Base-by-base conservation (phyloP, 2,113 vertebrate genomes). In the Poeciliopsis occidentalis region DNA sequence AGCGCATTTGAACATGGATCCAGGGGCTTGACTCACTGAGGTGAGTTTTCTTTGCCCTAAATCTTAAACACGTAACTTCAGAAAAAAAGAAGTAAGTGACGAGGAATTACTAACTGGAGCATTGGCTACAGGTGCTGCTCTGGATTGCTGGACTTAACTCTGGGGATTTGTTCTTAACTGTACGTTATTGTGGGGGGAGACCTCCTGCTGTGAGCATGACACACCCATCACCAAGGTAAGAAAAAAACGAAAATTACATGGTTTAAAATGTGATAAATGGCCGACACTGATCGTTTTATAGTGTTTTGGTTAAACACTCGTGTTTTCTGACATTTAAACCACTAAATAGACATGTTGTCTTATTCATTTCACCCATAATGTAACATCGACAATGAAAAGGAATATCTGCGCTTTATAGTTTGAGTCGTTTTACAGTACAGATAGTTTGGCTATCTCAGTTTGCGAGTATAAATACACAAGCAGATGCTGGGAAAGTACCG, bases 401-500 rank as follows among this genome's bases (percentile, higher is more conserved):
- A 19, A 60, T 27, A 64, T 22, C 61, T 12, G 31, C 15, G 1
- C 60, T 66, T 34, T 29, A 70, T 44, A 62, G 22, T 57, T 44
- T 65, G 22, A 4, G 1, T 27, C 51, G 69, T 65, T 60, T 64
- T 64, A 84, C 77, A 75, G 68, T 84, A 62, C 17, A 67, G 7
- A 70, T 82, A 78, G 77, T 47, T 67, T 10, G 65, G 72, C 69
- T 69, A 26, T 26, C 37, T 83, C 71, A 71, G 84, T 90, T 72
- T 63, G 70, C 75, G 73, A 78, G 81, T 94, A 93, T 88, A 93
- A 94, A 94, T 94, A 94, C 77, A 85, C 71, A 30, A 88, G 65
- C 91, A 92, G 83, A 87, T 89, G 90, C 81, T 84, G 89, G 93
- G 90, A 94, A 94, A 92, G 91, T 80, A 92, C 93, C 93, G 69